phyloP scores from a whole-genome alignment of 2,888 invertebrate genomes.

The Hydropsyche betteni region DNA sequence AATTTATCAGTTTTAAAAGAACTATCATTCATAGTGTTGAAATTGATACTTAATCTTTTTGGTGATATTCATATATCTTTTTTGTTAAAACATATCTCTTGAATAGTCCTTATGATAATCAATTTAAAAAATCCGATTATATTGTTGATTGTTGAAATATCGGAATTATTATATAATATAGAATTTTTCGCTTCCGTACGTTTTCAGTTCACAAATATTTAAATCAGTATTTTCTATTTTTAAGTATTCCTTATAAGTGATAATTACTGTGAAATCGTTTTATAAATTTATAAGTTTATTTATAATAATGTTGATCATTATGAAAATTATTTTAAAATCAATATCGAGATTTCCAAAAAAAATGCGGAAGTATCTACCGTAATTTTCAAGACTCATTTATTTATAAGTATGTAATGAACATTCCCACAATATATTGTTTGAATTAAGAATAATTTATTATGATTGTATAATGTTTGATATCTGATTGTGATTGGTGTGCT shows the following conservation, averaged over 20 bases:
- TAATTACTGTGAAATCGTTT: constrained; percentile 20
- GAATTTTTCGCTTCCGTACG: background rate
- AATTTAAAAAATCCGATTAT: background rate
- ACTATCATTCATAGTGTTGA: constrained; percentile 1
- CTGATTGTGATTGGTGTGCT: too few relatives aligned
- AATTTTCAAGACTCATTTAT: too few relatives aligned
- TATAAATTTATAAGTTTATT: constrained; percentile 3
- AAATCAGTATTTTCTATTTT: background rate
- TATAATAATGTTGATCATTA: too few relatives aligned
- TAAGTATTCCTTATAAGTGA: constrained; percentile 3
- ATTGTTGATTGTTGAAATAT: background rate
- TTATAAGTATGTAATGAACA: too few relatives aligned
- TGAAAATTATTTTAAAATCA: too few relatives aligned
- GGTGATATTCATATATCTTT: background rate
- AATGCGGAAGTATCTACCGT: too few relatives aligned
- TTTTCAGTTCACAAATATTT: background rate
- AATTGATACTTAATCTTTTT: constrained; percentile 16
- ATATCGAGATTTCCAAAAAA: too few relatives aligned
- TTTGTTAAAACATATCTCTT: background rate
- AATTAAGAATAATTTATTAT: too few relatives aligned
- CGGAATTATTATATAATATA: background rate
- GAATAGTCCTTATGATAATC: background rate
- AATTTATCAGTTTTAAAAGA: constrained; percentile 16
- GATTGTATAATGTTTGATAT: too few relatives aligned
- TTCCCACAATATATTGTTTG: too few relatives aligned